Evolutionary conservation across 2,888 invertebrate genomes (phyloP).

Genomic region (Pyrocoelia pectoralis): DNA sequence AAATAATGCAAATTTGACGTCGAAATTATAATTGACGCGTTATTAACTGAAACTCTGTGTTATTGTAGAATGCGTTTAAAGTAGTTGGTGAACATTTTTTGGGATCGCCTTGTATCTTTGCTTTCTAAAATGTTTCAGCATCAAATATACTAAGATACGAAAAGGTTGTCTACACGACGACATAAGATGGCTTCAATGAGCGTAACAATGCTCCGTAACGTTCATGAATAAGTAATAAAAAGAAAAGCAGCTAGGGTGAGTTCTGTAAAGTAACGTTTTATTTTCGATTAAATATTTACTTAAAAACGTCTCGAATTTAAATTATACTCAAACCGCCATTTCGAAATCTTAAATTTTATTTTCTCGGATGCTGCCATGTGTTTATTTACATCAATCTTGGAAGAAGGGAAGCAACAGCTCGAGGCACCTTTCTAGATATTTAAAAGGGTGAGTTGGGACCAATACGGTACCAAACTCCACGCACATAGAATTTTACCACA

Average conservation of each 20-base stretch:
- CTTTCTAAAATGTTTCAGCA: neutral
- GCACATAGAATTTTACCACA: constrained; percentile 34
- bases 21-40: no score
- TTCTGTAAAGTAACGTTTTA: constrained; percentile 4
- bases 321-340: constrained; percentile 9
- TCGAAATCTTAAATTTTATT: constrained; percentile 13
- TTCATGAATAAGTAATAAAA: constrained; percentile 3
- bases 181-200: neutral
- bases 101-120: no score
- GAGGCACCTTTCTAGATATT: constrained; percentile 20
- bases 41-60: no score
- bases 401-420: constrained; percentile 31
- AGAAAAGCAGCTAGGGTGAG: constrained; percentile 4
- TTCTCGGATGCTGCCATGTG: constrained; percentile 9
- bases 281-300: constrained; percentile 9
- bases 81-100: no score
- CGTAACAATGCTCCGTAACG: neutral
- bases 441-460: constrained; percentile 27
- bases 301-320: constrained; percentile 9
- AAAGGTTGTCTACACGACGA: neutral
- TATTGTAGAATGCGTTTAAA: no score
- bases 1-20: no score
- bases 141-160: neutral
- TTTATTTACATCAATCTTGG: constrained; percentile 13
- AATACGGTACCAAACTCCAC: constrained; percentile 35